Evolutionary conservation across 2,113 vertebrate genomes (phyloP).

Genomic region (Indicator indicator): DNA sequence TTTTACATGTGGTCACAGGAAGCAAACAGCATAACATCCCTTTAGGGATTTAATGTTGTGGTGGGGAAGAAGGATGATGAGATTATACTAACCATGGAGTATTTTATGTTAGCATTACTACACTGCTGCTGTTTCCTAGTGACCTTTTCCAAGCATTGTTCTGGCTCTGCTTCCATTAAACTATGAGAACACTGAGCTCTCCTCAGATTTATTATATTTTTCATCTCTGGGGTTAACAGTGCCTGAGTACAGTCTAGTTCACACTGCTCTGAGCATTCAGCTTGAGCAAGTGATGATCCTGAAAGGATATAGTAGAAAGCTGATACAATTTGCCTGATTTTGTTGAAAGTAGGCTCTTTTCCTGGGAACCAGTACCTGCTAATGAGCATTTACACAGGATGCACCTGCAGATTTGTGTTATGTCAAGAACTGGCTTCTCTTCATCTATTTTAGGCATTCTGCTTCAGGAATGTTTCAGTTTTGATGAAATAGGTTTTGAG

Average conservation of each 20-base stretch:
- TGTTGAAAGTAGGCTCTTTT: not conserved
- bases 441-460: not conserved
- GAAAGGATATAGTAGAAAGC: not conserved
- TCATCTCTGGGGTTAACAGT: not conserved
- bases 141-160: not conserved
- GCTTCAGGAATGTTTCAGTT: not conserved
- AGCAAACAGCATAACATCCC: not conserved
- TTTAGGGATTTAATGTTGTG: not conserved
- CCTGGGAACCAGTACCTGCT: not conserved
- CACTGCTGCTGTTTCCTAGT: not conserved
- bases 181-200: not conserved
- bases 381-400: not conserved
- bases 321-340: not conserved
- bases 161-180: slow-evolving; percentile 8
- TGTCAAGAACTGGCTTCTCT: not conserved
- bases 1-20: not conserved
- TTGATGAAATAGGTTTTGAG: not conserved
- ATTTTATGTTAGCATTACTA: not conserved
- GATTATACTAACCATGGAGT: slow-evolving; percentile 12
- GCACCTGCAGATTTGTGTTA: not conserved
- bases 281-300: not conserved
- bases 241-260: not conserved
- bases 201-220: not conserved
- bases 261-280: slow-evolving; percentile 28
- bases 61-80: not conserved